Base-by-base conservation (phyloP, 92 coral and sea anemone genomes). In the Porites cylindrica region DNA sequence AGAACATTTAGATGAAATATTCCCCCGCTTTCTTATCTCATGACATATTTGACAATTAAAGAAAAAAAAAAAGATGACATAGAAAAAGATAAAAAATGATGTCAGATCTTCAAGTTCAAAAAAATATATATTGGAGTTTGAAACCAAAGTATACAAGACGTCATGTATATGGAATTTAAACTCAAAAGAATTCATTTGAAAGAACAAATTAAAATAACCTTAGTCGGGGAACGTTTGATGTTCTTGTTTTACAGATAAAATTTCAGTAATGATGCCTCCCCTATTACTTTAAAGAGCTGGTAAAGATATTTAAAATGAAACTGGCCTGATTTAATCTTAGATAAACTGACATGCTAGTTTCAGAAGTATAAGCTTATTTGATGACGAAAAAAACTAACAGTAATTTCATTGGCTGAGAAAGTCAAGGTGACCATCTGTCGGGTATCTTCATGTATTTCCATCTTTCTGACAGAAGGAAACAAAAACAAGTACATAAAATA, bases 311-410 rank as follows among this genome's bases (percentile, higher is more conserved):
- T 21, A 4, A 24, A 67, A 58, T 66, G 17, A 58, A 58, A 26
- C 38, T 19, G 24, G 19, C 11, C 29, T 29, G 24, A 21, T 7
- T 59, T 76, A 5, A 53, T 50, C 32, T 12, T 29, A 4, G 53
- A 76, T 2, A 29, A 19, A 29, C 50, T 43, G 66, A 58, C 6
- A 18, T 17, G 12, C 2, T 38, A 19, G 23, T 21, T 29, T 68
- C 10, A 21, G 56, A 70, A 43, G 85, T 16, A 10, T 16, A 81
- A 38, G 24, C 67, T n/a, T 53, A 70, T 82, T n/a, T 32, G 69
- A 56, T 14, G 5, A 10, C 5, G 12, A 67, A 11, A 79, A 79
- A 29, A 29, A 29, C 32, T 43, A 6, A 10, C 8, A 10, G 12
- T 21, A 8, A 65, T 38, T 62, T 47, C 72, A 79, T 63, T 79